phyloP scores from a whole-genome alignment of 2,888 invertebrate species.

The Eristalis pertinax region DNA sequence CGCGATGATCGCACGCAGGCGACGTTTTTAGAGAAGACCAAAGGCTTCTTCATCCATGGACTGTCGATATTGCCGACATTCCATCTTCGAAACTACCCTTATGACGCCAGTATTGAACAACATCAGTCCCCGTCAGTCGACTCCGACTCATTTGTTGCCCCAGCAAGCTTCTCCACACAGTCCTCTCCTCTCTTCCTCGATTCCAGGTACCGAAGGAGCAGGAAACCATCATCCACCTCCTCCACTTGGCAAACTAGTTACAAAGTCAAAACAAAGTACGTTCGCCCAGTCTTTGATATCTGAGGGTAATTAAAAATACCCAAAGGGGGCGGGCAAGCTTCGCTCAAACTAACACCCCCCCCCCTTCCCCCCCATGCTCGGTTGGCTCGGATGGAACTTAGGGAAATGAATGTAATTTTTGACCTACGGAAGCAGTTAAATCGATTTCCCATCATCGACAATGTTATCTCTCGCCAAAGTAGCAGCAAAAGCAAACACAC shows the following conservation, averaged over 20 bases:
- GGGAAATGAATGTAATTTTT: not conserved
- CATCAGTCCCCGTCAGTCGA: no score
- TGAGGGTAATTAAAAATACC: not conserved
- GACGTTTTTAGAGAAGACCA: no score
- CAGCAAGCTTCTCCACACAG: not conserved
- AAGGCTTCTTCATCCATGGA: no score
- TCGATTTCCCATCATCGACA: not conserved
- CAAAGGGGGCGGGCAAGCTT: not conserved
- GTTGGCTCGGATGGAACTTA: not conserved
- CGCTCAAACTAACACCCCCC: not conserved
- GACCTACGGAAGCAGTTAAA: slow-evolving; percentile 1
- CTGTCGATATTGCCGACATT: no score
- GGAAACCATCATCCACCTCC: not conserved
- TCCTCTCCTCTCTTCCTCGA: not conserved
- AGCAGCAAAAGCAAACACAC: not conserved
- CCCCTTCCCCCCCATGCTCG: not conserved
- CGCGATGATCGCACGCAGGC: no score
- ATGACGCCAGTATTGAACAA: no score
- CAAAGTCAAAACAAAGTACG: not conserved
- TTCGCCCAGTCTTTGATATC: not conserved
- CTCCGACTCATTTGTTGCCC: no score
- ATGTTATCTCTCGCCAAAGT: not conserved
- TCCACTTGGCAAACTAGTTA: not conserved
- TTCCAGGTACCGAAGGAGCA: not conserved
- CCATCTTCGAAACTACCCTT: no score